phyloP scores from a whole-genome alignment of 2,888 invertebrate species.

The Drosophila recens region DNA sequence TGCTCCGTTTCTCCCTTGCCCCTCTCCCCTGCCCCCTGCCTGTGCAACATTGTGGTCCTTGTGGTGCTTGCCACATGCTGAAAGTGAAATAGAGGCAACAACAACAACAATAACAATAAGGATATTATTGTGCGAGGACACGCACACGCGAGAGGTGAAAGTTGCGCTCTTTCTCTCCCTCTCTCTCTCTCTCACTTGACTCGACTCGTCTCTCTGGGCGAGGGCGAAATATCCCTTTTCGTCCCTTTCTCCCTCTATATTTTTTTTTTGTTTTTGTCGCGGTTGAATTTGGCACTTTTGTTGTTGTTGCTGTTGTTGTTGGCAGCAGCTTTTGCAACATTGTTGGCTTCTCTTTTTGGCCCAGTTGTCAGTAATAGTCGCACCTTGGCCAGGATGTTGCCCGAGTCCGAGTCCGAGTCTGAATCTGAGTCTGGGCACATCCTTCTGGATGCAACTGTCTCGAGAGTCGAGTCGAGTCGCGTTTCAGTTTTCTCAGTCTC shows the following conservation, averaged over 20 bases:
- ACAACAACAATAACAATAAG: constrained; percentile 57
- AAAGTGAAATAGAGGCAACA: constrained; percentile 70
- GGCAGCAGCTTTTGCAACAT: constrained; percentile 61
- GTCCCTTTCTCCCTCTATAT: constrained; percentile 7
- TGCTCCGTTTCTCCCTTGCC: neutral
- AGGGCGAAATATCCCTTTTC: constrained; percentile 54
- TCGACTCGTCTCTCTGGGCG: constrained; percentile 28
- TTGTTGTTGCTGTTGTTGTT: constrained; percentile 36
- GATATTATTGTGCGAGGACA: constrained; percentile 70
- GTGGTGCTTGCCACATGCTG: constrained; percentile 33
- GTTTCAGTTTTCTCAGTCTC: constrained; percentile 64
- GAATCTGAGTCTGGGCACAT: constrained; percentile 32
- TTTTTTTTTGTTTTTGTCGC: constrained; percentile 40
- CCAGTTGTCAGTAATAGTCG: constrained; percentile 10
- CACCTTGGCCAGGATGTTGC: constrained; percentile 28
- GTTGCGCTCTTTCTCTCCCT: constrained; percentile 41
- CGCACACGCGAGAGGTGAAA: constrained; percentile 66
- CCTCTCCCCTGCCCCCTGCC: neutral
- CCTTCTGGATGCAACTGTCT: constrained; percentile 69
- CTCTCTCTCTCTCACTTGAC: constrained; percentile 17
- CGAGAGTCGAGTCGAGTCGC: constrained; percentile 12
- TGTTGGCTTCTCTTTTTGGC: constrained; percentile 73
- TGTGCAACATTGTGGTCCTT: constrained; percentile 8
- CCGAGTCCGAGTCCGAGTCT: constrained; percentile 12
- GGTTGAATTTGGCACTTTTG: constrained; percentile 41